Evolutionary conservation across 1,140 invertebrate species (phyloP).

Genomic region (Drosophila bocki): DNA sequence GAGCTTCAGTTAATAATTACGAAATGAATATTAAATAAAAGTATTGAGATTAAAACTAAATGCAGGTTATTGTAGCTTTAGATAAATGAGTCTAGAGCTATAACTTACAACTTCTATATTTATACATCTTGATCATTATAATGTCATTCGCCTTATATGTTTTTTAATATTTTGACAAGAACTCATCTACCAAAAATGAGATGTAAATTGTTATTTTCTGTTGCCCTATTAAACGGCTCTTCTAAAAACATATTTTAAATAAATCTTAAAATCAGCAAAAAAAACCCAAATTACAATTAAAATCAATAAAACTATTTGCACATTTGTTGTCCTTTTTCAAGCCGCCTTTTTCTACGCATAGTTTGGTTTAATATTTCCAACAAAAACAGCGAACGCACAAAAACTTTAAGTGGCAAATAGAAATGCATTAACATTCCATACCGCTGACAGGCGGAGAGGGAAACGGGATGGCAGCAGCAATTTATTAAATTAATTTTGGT

Average conservation of each 20-base stretch:
- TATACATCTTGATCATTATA: too few species aligned
- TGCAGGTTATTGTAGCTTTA: too few species aligned
- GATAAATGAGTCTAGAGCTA: too few species aligned
- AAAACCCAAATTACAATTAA: not conserved
- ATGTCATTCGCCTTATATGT: too few species aligned
- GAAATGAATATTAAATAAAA: constrained; percentile 1
- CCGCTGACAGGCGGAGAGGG: not conserved
- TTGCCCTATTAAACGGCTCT: not conserved
- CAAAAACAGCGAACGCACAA: constrained; percentile 12
- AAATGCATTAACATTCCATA: constrained; percentile 42
- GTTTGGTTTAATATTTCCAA: not conserved
- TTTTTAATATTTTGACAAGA: too few species aligned
- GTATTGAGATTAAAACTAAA: too few species aligned
- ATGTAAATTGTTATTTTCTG: not conserved
- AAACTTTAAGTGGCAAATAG: constrained; percentile 44
- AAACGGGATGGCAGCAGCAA: constrained; percentile 7
- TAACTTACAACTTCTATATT: too few species aligned
- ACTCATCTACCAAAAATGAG: too few species aligned
- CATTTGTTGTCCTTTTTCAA: not conserved
- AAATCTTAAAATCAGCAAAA: not conserved
- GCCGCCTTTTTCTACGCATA: not conserved
- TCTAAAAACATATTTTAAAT: not conserved
- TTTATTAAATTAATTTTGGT: constrained; percentile 67
- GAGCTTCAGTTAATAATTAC: not conserved
- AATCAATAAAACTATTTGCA: constrained; percentile 26